Conservation (phyloP, 92 coral and sea anemone genomes). For the Parazoanthus darwini region DNA sequence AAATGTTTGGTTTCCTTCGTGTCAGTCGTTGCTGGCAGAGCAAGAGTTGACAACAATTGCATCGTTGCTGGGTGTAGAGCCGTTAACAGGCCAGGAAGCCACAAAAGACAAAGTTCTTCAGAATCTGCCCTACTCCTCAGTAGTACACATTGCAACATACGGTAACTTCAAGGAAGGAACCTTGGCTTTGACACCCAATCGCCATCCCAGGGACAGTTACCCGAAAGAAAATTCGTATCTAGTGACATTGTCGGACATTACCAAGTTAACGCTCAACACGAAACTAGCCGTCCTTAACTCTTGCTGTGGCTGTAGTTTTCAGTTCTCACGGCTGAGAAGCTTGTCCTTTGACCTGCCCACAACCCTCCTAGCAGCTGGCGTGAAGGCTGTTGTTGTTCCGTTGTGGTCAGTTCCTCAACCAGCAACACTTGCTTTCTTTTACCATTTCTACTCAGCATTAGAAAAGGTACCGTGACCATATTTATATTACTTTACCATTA, state of each 20-base stretch:
- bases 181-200: constrained; percentile 72
- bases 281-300: constrained; percentile 77
- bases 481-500: neutral
- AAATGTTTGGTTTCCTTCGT: constrained; percentile 63
- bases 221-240: constrained; percentile 69
- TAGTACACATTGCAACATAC: constrained; percentile 73
- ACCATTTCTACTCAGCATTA: constrained; percentile 65
- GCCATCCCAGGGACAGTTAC: constrained; percentile 48
- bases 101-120: constrained; percentile 70
- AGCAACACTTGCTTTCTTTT: constrained; percentile 60
- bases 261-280: constrained; percentile 55
- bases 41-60: constrained; percentile 74
- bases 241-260: constrained; percentile 61
- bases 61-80: constrained; percentile 72
- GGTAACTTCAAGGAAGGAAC: constrained; percentile 79
- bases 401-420: constrained; percentile 82
- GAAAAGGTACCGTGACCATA: constrained; percentile 61
- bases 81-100: constrained; percentile 71
- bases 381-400: constrained; percentile 63
- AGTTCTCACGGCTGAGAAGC: constrained; percentile 67
- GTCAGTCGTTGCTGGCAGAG: constrained; percentile 69
- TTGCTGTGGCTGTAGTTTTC: constrained; percentile 75
- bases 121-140: constrained; percentile 58
- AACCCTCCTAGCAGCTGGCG: constrained; percentile 81
- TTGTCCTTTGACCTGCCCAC: constrained; percentile 63